Percentiles rank a stretch among this genome's conserved stretches.
Conservation (phyloP, 2,888 invertebrate genomes). For the Eilema depressum region DNA sequence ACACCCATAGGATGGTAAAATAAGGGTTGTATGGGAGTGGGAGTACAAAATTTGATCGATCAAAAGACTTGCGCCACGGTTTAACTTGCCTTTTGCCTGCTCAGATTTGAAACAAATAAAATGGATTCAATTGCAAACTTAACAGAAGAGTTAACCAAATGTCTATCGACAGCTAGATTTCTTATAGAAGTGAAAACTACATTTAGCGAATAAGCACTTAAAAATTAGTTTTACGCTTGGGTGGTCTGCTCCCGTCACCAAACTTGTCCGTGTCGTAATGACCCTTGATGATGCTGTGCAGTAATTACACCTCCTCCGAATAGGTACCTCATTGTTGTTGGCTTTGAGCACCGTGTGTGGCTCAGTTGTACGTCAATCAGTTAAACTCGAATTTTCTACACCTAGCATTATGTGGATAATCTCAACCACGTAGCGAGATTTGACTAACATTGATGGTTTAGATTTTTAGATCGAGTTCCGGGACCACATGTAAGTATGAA, state of each 20-base stretch:
- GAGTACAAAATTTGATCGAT: no score
- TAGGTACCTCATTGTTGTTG: conserved; percentile 70
- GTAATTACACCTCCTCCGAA: conserved; percentile 77
- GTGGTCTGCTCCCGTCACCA: conserved; percentile 68
- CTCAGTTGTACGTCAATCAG: conserved; percentile 40
- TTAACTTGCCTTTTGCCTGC: no score
- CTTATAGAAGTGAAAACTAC: not conserved
- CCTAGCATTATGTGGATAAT: conserved; percentile 10
- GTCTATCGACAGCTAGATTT: not conserved
- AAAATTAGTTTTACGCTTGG: conserved; percentile 43
- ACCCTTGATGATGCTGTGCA: conserved; percentile 68
- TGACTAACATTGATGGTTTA: not conserved
- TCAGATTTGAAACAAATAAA: no score
- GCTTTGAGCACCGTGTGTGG: conserved; percentile 72
- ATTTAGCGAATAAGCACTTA: conserved; percentile 7
- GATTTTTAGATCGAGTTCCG: no score
- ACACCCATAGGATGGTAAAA: no score
- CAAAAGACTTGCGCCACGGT: no score
- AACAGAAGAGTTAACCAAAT: not conserved
- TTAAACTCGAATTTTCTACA: conserved; percentile 20
- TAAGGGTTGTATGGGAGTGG: no score
- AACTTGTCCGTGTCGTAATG: conserved; percentile 63
- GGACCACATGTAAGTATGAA: no score
- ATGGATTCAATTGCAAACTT: not conserved
- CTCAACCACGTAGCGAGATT: conserved; percentile 5